phyloP scores from a whole-genome alignment of 2,113 vertebrate species.

The Heterotilapia buettikoferi region DNA sequence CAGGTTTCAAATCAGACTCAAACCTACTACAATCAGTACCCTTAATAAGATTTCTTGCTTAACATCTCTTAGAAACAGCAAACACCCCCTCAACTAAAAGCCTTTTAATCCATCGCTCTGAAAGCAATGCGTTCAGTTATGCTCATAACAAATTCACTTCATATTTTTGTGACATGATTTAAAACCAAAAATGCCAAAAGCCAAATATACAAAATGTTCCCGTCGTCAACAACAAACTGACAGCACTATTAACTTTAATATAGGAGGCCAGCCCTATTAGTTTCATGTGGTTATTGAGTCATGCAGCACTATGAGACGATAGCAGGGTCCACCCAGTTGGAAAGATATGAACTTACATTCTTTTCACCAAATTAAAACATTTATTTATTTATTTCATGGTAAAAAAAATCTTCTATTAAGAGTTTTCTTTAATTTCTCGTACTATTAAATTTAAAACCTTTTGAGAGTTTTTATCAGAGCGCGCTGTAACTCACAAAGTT shows the following conservation, averaged over 20 bases:
- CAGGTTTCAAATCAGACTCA: neutral
- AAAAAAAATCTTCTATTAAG: neutral
- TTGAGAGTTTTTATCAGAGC: neutral
- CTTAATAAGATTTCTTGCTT: neutral
- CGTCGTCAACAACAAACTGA: neutral
- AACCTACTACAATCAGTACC: neutral
- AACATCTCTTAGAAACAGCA: neutral
- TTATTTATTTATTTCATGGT: neutral
- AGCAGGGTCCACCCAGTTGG: slow-evolving; percentile 11
- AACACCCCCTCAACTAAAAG: neutral
- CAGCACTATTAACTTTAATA: neutral
- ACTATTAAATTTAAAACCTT: neutral
- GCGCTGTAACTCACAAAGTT: neutral
- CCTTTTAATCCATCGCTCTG: neutral
- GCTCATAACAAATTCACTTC: neutral
- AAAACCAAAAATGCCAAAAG: neutral
- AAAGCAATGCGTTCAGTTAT: neutral
- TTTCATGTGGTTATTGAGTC: slow-evolving; percentile 38
- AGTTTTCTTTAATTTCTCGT: neutral
- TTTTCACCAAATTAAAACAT: neutral
- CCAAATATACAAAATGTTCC: neutral
- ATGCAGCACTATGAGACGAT: neutral
- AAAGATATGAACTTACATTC: neutral
- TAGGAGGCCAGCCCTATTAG: neutral
- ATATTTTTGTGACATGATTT: neutral